Evolutionary conservation across 2,113 vertebrate species (phyloP), one percentile per base, ranked within the genome.

Genomic region (Corythaixoides concolor): DNA sequence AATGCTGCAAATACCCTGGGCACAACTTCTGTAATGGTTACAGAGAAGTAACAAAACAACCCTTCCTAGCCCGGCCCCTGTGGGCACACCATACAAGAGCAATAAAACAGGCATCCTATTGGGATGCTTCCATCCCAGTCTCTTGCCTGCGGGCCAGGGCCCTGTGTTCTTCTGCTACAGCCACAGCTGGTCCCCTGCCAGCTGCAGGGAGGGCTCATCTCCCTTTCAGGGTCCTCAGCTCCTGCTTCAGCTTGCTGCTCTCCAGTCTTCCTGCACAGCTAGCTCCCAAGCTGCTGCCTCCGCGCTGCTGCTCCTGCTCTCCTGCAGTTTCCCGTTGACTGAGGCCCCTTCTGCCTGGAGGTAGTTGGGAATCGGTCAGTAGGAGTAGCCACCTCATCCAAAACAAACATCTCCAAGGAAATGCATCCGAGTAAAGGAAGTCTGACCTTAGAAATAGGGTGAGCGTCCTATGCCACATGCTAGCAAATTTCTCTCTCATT

Each of bases 221-320:
- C 39, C 49, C 45, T 85, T 84, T 67, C 49, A 82, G 47, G 62
- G 63, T 59, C 56, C 60, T 89, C 81, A 14, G 2, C 70, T 89
- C 63, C 82, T 45, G 53, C 6, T 85, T 85, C 39, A n/a, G n/a
- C 74, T 90, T 5, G 2, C 6, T 1, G 79, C 35, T 73, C 43
- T 94, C 72, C 79, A 8, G 7, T 26, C 53, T 45, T 76, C 37
- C n/a, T 10, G 39, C 43, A 32, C n/a, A 90, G 72, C 16, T 3
- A 8, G 50, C 45, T 86, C 39, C 50, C 66, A 79, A 8, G 23
- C 32, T 50, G 76, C 80, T 93, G 72, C 63, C 76, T 53, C 33
- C 0, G 0, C 2, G 0, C 22, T 3, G 1, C 52, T 3, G 5
- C 32, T 72, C 11, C 79, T 23, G 37, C 23, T 83, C 27, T 50